These are phyloP conservation scores for Andrena flavipes DNA, from an alignment of 2,888 invertebrate genomes.

Conservation along the genomic window DNA sequence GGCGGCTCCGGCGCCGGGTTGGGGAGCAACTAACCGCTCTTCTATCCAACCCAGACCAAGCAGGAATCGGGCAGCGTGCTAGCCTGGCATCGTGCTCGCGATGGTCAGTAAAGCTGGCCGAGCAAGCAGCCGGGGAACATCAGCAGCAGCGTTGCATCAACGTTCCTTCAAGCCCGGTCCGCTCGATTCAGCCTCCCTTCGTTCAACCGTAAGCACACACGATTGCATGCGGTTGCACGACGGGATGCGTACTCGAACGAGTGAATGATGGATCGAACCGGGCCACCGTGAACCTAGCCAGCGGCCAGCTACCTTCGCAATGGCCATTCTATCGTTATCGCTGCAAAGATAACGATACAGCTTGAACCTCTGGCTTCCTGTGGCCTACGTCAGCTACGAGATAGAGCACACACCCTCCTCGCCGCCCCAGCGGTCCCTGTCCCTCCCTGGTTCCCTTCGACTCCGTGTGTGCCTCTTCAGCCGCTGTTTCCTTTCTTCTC, in stretches of 20 bases:
- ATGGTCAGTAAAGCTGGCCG: slow-evolving; percentile 46
- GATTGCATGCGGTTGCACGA: slow-evolving; percentile 55
- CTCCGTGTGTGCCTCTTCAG: too few species aligned
- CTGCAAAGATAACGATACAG: slow-evolving; percentile 51
- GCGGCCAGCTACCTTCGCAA: slow-evolving; percentile 26
- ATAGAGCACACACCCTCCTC: slow-evolving; percentile 46
- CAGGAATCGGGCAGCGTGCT: not conserved
- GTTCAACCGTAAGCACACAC: slow-evolving; percentile 44
- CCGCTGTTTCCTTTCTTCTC: slow-evolving; percentile 34
- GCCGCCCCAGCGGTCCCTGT: slow-evolving; percentile 13
- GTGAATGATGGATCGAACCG: slow-evolving; percentile 69
- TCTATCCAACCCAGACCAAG: slow-evolving; percentile 43
- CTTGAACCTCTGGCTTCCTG: slow-evolving; percentile 28
- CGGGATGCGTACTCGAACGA: slow-evolving; percentile 57
- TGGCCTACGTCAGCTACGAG: slow-evolving; percentile 36
- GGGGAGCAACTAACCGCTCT: slow-evolving; percentile 70
- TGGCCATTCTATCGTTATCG: slow-evolving; percentile 65
- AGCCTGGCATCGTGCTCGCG: slow-evolving; percentile 14
- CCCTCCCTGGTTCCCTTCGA: not conserved
- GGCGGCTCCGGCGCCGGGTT: slow-evolving; percentile 55
- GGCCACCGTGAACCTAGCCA: slow-evolving; percentile 25
- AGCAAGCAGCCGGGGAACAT: slow-evolving; percentile 24
- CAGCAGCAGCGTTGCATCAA: slow-evolving; percentile 44
- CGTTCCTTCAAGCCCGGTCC: slow-evolving; percentile 10
- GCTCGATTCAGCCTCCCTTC: slow-evolving; percentile 60